Evolutionary conservation across 2,797 vertebrate species (phyloP).

Genomic region (Chloroceryle inda): DNA sequence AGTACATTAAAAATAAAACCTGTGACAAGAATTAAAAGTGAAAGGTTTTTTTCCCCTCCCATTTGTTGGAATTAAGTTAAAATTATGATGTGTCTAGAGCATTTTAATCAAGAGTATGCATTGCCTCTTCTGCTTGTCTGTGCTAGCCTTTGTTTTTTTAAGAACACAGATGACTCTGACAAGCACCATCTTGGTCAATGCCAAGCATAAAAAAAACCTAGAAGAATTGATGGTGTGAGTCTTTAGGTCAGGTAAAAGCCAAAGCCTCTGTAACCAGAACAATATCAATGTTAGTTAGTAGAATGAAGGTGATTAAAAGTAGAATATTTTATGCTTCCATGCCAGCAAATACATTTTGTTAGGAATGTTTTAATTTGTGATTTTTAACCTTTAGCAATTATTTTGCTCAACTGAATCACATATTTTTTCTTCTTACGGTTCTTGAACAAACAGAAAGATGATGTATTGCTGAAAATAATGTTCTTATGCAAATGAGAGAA

Average conservation of each 20-base stretch:
- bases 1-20: slow-evolving; percentile 74
- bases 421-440: neutral
- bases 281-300: neutral
- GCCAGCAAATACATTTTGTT: neutral
- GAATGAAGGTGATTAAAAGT: neutral
- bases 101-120: neutral
- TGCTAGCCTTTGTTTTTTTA: neutral
- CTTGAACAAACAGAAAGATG: neutral
- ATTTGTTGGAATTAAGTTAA: neutral
- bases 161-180: neutral
- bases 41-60: neutral
- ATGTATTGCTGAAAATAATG: neutral
- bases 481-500: neutral
- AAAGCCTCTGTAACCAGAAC: neutral
- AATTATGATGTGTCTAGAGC: neutral
- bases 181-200: neutral
- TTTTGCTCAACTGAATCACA: neutral
- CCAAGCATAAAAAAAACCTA: neutral
- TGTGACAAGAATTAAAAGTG: neutral
- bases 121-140: neutral
- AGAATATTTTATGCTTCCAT: neutral
- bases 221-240: neutral
- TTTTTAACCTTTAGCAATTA: neutral
- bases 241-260: neutral
- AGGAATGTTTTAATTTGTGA: neutral